Evolutionary conservation across 2,113 vertebrate species (phyloP), one percentile per base, ranked within the genome.

Genomic region (Mustelus asterias): DNA sequence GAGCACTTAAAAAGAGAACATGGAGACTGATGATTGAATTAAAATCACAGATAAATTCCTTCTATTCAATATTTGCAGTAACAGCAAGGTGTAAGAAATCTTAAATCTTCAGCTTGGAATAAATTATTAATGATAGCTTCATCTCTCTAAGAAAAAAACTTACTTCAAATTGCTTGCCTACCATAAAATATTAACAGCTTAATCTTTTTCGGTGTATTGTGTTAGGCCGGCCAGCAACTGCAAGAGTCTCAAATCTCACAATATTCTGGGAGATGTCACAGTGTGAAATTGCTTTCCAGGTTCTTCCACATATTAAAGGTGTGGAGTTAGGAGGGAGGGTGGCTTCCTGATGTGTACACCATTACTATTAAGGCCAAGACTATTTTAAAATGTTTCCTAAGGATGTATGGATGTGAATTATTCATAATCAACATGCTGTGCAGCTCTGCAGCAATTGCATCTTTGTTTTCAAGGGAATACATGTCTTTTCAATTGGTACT

Each of bases 121-220:
- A 83, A 41, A 83, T 83, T 83, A 83, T 83, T 83, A 83, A 83
- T 41, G n/a, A 11, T 41, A 6, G n/a, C n/a, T 83, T 83, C n/a
- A 83, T 83, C 78, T 83, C 9, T 37, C 76, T 80, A 33, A 76
- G 72, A n/a, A n/a, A 78, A 83, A 83, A 41, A 37, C n/a, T 41
- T 83, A 83, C n/a, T 83, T 83, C 78, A 41, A 83, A 83, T 83
- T 83, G 78, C 78, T 37, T 83, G 78, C n/a, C 78, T 41, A 83
- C 24, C n/a, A 83, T 83, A 83, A 83, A 83, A 83, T 83, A 83
- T 83, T 37, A 41, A 41, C 78, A 83, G n/a, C 78, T 83, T 83
- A 41, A 41, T 83, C 78, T 41, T 6, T 20, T 10, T 94, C 11
- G 92, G 92, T 41, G 54, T 63, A 37, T 63, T 94, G 60, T 94